These are phyloP conservation scores for Penaeus chinensis DNA, from an alignment of 1,140 invertebrate species.

Conservation along the genomic window DNA sequence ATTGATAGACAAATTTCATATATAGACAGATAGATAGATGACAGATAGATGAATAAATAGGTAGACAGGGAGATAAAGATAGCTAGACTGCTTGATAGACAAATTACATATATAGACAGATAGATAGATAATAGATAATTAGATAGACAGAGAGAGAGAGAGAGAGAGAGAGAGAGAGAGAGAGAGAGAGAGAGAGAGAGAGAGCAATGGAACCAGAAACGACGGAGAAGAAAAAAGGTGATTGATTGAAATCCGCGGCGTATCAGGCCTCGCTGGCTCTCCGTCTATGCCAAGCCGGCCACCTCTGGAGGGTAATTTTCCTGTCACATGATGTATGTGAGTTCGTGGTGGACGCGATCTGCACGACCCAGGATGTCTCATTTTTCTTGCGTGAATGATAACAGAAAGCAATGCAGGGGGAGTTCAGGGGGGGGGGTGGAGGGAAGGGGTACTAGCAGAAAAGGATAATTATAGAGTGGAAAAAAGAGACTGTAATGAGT, in stretches of 20 bases:
- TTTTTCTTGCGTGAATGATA: conserved; percentile 42
- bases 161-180: neutral
- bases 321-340: conserved; percentile 4
- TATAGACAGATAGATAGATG: too few relatives aligned
- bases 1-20: too few relatives aligned
- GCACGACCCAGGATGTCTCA: neutral
- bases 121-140: too few relatives aligned
- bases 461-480: neutral
- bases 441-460: neutral
- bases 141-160: too few relatives aligned
- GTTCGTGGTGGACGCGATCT: neutral
- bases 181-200: conserved; percentile 27
- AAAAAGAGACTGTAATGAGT: too few relatives aligned
- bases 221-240: neutral
- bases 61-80: too few relatives aligned
- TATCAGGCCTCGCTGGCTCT: conserved; percentile 13
- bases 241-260: neutral
- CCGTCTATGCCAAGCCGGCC: conserved; percentile 2
- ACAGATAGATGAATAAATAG: too few relatives aligned
- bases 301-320: conserved; percentile 2
- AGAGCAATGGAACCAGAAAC: conserved; percentile 19
- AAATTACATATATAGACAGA: too few relatives aligned
- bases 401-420: conserved; percentile 11
- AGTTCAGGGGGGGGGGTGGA: neutral
- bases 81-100: too few relatives aligned